A percentile compares a stretch with the other conserved stretches of the same genome.
Evolutionary conservation across 2,797 vertebrate species (phyloP).

Genomic region (Mastacembelus armatus): DNA sequence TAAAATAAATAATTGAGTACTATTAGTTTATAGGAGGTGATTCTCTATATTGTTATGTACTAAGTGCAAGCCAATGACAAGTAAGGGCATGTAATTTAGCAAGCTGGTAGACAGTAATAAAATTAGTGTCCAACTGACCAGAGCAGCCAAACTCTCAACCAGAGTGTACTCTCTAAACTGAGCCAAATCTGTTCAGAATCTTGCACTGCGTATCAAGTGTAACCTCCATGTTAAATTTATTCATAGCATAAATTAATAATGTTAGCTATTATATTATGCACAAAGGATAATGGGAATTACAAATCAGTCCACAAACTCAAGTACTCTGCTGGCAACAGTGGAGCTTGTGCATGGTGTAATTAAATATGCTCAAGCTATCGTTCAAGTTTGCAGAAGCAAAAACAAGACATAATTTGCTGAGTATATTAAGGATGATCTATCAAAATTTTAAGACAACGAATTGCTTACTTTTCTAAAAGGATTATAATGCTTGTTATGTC

Average conservation of each 20-base stretch:
- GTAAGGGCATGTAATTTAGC: constrained; percentile 10
- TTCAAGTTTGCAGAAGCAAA: constrained; percentile 45
- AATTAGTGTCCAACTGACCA: constrained; percentile 27
- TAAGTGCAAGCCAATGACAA: background rate
- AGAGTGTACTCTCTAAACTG: constrained; percentile 33
- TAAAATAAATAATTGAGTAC: constrained; percentile 19
- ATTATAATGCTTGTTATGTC: constrained; percentile 36
- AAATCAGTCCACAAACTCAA: constrained; percentile 68
- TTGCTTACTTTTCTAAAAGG: constrained; percentile 38
- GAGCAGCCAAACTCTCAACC: constrained; percentile 30
- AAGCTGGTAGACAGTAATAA: too few species aligned
- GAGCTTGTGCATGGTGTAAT: constrained; percentile 24
- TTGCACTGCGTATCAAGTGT: constrained; percentile 52
- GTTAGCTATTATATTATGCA: constrained; percentile 70
- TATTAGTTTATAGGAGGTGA: background rate
- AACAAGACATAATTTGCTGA: constrained; percentile 10
- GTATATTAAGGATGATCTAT: constrained; percentile 15
- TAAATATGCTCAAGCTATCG: constrained; percentile 48
- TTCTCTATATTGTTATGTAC: constrained; percentile 13
- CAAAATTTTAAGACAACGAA: constrained; percentile 28
- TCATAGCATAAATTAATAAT: constrained; percentile 74
- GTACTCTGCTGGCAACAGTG: constrained; percentile 28
- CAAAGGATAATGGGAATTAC: constrained; percentile 73
- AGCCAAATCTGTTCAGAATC: constrained; percentile 57
- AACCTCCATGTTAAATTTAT: constrained; percentile 70